Percentiles rank a stretch among this genome's conserved stretches.
Evolutionary conservation across 2,888 invertebrate genomes (phyloP).

Genomic region (Seira sanloemensis): DNA sequence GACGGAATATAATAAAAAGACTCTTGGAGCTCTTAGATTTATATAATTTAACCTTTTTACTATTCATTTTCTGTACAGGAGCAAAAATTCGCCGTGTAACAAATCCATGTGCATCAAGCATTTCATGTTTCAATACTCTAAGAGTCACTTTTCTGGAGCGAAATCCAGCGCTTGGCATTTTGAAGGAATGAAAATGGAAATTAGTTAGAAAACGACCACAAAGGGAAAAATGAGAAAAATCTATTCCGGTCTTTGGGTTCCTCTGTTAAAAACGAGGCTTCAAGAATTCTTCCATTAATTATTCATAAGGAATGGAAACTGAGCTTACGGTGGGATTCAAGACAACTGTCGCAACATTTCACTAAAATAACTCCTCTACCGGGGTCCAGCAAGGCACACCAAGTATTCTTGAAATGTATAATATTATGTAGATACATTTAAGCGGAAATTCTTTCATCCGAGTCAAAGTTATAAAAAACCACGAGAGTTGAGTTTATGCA

Average conservation of each 20-base stretch:
- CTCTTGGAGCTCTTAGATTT: no score
- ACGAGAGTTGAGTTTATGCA: background rate
- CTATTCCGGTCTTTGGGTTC: constrained; percentile 15
- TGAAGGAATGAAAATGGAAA: background rate
- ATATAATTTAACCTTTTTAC: no score
- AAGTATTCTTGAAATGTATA: background rate
- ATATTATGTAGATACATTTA: background rate
- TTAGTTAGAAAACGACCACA: background rate
- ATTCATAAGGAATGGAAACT: constrained; percentile 54
- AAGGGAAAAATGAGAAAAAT: constrained; percentile 18
- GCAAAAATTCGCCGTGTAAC: constrained; percentile 30
- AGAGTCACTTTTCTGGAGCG: constrained; percentile 9
- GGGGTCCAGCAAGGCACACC: constrained; percentile 28
- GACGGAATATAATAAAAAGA: no score
- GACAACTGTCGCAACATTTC: constrained; percentile 56
- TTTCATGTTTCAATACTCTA: no score
- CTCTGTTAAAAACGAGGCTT: constrained; percentile 40
- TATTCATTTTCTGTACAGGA: no score
- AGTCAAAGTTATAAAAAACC: background rate
- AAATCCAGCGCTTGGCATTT: constrained; percentile 36
- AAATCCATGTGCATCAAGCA: no score
- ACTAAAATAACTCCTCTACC: constrained; percentile 30
- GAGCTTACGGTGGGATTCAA: constrained; percentile 58
- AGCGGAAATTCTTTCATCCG: background rate
- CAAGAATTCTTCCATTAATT: constrained; percentile 57